Conservation (phyloP, 2,888 invertebrate species). For the Melieria crassipennis region DNA sequence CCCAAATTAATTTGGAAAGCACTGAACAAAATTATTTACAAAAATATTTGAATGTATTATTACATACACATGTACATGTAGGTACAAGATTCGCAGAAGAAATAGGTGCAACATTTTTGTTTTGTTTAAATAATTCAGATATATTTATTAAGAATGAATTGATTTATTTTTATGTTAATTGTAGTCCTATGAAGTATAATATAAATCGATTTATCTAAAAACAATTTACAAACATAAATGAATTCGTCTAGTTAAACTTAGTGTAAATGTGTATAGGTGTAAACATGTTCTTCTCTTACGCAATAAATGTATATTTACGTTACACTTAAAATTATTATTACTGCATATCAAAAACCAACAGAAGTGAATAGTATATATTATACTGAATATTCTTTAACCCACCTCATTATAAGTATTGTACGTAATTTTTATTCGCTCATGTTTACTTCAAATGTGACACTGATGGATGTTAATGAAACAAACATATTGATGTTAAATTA, state of each 20-base stretch:
- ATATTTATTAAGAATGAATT: slow-evolving; percentile 63
- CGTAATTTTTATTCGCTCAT: neutral
- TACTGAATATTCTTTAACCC: neutral
- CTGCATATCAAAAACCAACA: slow-evolving; percentile 32
- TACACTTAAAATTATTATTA: slow-evolving; percentile 30
- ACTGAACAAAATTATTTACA: neutral
- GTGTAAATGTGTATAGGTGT: slow-evolving; percentile 33
- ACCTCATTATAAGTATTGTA: neutral
- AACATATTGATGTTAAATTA: slow-evolving; percentile 8
- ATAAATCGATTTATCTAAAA: slow-evolving; percentile 63
- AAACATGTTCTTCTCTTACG: slow-evolving; percentile 18
- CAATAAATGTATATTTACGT: slow-evolving; percentile 25
- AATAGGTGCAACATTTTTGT: too few species aligned
- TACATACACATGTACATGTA: neutral
- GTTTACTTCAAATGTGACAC: neutral
- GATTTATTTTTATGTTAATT: slow-evolving; percentile 51
- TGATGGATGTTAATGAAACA: neutral
- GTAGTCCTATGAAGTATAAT: slow-evolving; percentile 44
- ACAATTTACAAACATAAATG: slow-evolving; percentile 48
- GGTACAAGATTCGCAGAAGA: too few species aligned
- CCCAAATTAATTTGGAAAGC: neutral
- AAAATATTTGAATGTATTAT: neutral
- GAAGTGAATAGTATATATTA: slow-evolving; percentile 22
- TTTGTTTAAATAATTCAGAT: slow-evolving; percentile 53
- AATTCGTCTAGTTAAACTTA: slow-evolving; percentile 48